Conservation (phyloP, 2,888 invertebrate species). For the Girardia tigrina region DNA sequence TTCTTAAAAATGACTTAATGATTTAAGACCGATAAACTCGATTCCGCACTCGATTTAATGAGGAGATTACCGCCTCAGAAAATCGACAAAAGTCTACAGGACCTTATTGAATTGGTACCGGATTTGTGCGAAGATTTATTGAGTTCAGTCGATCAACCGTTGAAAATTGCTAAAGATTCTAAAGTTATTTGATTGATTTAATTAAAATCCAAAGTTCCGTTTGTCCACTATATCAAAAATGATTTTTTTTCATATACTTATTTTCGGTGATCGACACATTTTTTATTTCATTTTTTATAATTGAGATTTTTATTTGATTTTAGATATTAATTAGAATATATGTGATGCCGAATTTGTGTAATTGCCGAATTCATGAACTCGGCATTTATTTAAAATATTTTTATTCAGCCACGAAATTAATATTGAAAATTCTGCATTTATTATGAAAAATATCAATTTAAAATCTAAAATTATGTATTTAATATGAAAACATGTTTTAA, state of each 20-base stretch:
- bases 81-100: constrained; percentile 91
- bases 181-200: constrained; percentile 43
- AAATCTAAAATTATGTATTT: too few relatives aligned
- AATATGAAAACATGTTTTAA: too few relatives aligned
- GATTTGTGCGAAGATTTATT: constrained; percentile 85
- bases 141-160: constrained; percentile 89
- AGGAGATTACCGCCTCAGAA: constrained; percentile 93
- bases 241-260: too few relatives aligned
- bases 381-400: too few relatives aligned
- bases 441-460: too few relatives aligned
- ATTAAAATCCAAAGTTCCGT: background rate
- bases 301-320: background rate
- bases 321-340: too few relatives aligned
- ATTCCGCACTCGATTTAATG: constrained; percentile 97
- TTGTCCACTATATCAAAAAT: too few relatives aligned
- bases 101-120: constrained; percentile 81
- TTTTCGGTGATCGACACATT: background rate
- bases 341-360: too few relatives aligned
- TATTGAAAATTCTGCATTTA: too few relatives aligned
- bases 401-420: too few relatives aligned
- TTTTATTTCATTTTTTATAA: background rate
- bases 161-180: constrained; percentile 83
- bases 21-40: constrained; percentile 67
- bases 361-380: too few relatives aligned
- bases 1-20: too few relatives aligned